Conservation (phyloP, 2,888 invertebrate genomes). For the Drosophila atripex region DNA sequence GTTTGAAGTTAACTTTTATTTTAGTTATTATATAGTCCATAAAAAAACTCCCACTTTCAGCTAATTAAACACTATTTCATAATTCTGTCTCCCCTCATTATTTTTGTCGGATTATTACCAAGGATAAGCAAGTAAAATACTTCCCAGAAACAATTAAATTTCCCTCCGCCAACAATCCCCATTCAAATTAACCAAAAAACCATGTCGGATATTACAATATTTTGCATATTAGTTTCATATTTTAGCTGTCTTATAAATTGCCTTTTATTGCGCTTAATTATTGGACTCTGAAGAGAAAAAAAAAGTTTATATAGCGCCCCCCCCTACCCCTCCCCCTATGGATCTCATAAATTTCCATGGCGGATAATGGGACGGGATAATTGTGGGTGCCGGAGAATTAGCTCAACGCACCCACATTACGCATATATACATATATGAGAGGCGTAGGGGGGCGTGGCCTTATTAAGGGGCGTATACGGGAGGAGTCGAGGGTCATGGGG, state of each 20-base stretch:
- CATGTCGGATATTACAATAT: neutral
- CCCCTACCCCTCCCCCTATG: neutral
- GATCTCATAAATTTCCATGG: neutral
- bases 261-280: conserved; percentile 2
- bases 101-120: neutral
- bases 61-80: neutral
- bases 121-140: neutral
- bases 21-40: no score
- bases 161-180: neutral
- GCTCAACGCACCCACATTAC: conserved; percentile 2
- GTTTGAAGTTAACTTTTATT: no score
- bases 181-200: conserved; percentile 1
- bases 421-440: neutral
- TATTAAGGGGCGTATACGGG: conserved; percentile 1
- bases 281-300: neutral
- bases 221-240: conserved; percentile 2
- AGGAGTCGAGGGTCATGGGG: neutral
- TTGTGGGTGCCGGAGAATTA: conserved; percentile 1
- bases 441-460: neutral
- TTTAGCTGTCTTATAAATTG: conserved; percentile 1
- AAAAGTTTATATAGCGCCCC: no score
- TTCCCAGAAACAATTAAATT: neutral
- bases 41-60: no score
- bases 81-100: neutral
- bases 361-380: conserved; percentile 1